A percentile compares a stretch with the other conserved stretches of the same genome.
phyloP scores from a whole-genome alignment of 2,113 vertebrate genomes.

The Notarius quadriscutis region DNA sequence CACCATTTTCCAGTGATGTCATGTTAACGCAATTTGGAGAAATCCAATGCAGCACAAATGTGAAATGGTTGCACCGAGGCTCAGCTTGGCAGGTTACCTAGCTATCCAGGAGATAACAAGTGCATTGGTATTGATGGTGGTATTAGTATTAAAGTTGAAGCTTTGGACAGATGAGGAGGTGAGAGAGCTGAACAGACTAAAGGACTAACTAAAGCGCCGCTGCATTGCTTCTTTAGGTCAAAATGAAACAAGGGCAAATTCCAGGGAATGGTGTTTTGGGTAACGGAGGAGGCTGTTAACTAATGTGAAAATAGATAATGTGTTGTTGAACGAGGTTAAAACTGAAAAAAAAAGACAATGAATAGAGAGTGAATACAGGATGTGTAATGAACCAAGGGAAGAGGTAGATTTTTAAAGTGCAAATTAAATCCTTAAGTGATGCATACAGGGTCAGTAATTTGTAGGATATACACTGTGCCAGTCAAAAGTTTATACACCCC shows the following conservation, averaged over 20 bases:
- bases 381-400: too few species aligned
- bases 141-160: background rate
- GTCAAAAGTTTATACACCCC: too few species aligned
- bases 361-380: too few species aligned
- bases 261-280: background rate
- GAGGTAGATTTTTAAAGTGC: too few species aligned
- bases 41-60: background rate
- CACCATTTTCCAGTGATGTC: background rate
- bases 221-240: background rate
- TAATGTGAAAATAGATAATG: background rate
- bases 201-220: background rate
- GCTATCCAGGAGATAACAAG: background rate
- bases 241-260: background rate
- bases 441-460: too few species aligned
- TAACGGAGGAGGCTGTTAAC: background rate
- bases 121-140: background rate
- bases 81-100: background rate
- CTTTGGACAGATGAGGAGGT: background rate
- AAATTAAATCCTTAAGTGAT: too few species aligned
- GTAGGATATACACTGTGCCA: too few species aligned
- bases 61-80: background rate
- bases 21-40: background rate
- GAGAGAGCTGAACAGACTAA: background rate
- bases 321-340: background rate
- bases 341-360: too few species aligned